These are phyloP conservation scores for Pocillopora damicornis DNA, from an alignment of 64 coral and sea anemone genomes.

Conservation along the genomic window DNA sequence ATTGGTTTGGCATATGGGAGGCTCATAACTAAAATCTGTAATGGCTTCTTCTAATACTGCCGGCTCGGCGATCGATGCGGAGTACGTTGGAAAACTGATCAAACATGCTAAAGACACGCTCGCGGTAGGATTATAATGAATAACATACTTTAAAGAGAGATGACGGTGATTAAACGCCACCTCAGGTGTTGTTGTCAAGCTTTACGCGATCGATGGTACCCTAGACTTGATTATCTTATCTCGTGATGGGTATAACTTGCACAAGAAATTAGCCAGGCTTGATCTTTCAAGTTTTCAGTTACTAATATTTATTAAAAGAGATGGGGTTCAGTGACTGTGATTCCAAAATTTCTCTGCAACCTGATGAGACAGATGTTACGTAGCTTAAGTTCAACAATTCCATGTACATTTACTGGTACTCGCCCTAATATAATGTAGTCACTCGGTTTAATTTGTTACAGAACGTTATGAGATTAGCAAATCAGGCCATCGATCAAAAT, in stretches of 20 bases:
- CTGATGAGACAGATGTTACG: too few relatives aligned
- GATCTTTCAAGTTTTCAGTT: too few relatives aligned
- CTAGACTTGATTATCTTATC: too few relatives aligned
- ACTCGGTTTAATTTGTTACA: neutral
- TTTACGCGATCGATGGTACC: too few relatives aligned
- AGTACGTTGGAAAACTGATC: constrained; percentile 30
- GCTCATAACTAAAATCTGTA: constrained; percentile 5
- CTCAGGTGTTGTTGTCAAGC: too few relatives aligned
- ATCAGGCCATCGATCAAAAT: constrained; percentile 9
- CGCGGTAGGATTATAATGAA: constrained; percentile 6
- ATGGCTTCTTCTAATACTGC: constrained; percentile 20
- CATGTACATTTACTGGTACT: neutral
- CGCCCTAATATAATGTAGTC: neutral
- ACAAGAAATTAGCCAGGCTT: too few relatives aligned
- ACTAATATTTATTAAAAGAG: too few relatives aligned
- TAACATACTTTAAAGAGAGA: neutral
- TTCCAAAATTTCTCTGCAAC: too few relatives aligned
- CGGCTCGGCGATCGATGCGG: neutral
- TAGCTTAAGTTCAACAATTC: too few relatives aligned
- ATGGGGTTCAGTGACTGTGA: too few relatives aligned
- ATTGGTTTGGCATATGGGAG: neutral
- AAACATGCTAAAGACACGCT: constrained; percentile 27
- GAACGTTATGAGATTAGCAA: constrained; percentile 32
- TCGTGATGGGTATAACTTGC: too few relatives aligned
- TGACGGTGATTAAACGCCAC: too few relatives aligned